Evolutionary conservation across 2,113 vertebrate genomes (phyloP), one percentile per base, ranked within the genome.

Genomic region (Hippocampus mohnikei): DNA sequence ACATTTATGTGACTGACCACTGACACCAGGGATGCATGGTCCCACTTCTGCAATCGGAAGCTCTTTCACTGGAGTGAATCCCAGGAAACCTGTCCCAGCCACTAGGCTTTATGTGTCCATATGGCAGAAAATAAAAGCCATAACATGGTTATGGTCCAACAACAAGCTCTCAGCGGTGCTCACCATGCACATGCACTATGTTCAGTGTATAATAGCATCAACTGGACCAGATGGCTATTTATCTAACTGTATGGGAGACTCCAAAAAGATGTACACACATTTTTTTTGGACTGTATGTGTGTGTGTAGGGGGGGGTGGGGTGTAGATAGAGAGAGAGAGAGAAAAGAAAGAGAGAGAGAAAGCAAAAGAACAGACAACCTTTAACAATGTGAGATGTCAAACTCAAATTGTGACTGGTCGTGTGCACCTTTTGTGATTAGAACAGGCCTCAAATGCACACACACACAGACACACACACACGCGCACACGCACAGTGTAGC

Each of bases 101-200:
- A 20, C 77, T 81, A 78, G 78, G 55, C 81, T 87, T 90, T 83
- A 88, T 74, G 81, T 83, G 90, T 52, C 84, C 83, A 89, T 86
- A 86, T 87, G 84, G 81, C 84, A 70, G 69, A 69, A 73, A 81
- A 77, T 85, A 80, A 85, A 76, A 84, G 83, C 83, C 72, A 50
- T 70, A 70, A 69, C 18, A 40, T 21, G 73, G 64, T 80, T 81
- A 81, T 72, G 60, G 77, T 85, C 74, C 66, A 74, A 78, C 69
- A 71, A 80, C 71, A 78, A 77, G 75, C 80, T 84, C 81, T 81
- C 73, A 46, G 52, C 68, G 67, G 74, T 72, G 70, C 73, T 85
- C 67, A 68, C 63, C 53, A 62, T 73, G 80, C 68, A 71, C 46
- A 48, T 48, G 16, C 46, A 18, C 55, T 55, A 40, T 61, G 66